Percentiles rank a stretch among this genome's conserved stretches.
Evolutionary conservation across 2,888 invertebrate genomes (phyloP).

Genomic region (Antheraea yamamai): DNA sequence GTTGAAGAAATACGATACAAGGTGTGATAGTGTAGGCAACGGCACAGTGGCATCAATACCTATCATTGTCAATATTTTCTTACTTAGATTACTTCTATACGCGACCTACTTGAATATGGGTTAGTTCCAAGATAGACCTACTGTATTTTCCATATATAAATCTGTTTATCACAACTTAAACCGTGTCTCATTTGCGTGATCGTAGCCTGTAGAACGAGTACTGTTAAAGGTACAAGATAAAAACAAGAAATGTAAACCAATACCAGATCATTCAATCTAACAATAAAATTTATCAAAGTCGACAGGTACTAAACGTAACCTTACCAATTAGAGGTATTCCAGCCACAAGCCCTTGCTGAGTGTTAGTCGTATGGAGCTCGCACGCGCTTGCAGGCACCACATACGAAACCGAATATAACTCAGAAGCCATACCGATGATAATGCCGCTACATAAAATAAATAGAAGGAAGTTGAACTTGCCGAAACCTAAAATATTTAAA

Average conservation of each 20-base stretch:
- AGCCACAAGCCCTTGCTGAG: conserved; percentile 66
- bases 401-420: conserved; percentile 66
- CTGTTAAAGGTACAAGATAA: background rate
- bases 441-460: conserved; percentile 52
- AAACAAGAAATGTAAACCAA: background rate
- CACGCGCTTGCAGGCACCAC: conserved; percentile 69
- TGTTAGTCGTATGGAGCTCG: conserved; percentile 61
- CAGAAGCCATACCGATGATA: conserved; percentile 63
- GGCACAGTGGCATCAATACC: no score
- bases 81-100: no score
- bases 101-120: no score
- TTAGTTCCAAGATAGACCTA: no score
- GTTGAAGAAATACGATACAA: no score
- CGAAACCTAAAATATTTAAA: conserved; percentile 52
- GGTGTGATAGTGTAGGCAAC: no score
- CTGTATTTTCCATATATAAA: no score
- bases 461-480: conserved; percentile 58
- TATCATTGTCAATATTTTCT: no score
- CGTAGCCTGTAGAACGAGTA: no score
- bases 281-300: background rate
- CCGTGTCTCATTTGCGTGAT: no score
- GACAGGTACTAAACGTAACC: conserved; percentile 8
- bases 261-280: background rate
- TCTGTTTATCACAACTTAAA: background rate
- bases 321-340: conserved; percentile 64